A percentile compares a stretch with the other conserved stretches of the same genome.
Conservation (phyloP, 2,797 vertebrate species). For the Mormyrus hasselquistii region DNA sequence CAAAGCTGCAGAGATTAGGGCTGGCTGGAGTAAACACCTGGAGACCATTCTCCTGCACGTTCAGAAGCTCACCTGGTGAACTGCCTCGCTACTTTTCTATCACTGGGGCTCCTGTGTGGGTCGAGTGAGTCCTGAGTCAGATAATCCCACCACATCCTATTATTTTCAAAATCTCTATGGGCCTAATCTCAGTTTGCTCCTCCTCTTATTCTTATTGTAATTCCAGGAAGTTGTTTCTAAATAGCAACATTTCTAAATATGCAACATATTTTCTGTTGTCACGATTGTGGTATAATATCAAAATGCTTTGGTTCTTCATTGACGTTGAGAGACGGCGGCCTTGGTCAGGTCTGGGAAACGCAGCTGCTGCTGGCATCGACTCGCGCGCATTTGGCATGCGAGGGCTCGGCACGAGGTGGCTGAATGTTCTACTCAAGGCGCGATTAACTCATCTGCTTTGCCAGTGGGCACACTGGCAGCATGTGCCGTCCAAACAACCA, state of each 20-base stretch:
- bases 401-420: background rate
- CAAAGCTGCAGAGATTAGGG: background rate
- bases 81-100: background rate
- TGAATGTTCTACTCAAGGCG: background rate
- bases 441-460: background rate
- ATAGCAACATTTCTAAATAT: background rate
- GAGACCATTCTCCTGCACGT: background rate
- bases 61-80: background rate
- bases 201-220: background rate
- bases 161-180: conserved; percentile 2
- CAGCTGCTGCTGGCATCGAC: background rate
- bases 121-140: background rate
- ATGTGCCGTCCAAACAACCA: background rate
- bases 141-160: background rate
- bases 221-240: conserved; percentile 1
- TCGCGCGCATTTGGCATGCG: background rate
- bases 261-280: background rate
- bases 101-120: background rate
- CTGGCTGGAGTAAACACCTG: background rate
- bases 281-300: background rate
- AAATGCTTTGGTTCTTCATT: background rate
- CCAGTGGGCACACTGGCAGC: background rate
- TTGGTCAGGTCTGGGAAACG: background rate
- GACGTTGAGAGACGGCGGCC: background rate
- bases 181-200: background rate